Conservation (phyloP, 35 echinoderm and acorn worm species). For the Antedon bifida region DNA sequence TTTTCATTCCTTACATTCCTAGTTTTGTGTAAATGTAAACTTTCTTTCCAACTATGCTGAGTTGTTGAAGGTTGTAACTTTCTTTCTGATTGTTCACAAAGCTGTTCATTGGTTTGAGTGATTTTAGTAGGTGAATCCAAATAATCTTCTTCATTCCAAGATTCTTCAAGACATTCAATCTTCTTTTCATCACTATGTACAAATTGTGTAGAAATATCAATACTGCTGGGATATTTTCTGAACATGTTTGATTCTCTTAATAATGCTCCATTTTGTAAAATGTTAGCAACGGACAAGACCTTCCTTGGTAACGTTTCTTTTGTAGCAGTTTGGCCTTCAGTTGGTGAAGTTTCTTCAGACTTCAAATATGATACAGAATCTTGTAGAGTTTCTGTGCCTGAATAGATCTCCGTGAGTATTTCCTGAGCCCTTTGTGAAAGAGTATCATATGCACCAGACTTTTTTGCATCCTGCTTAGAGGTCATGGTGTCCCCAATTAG, state of each 20-base stretch:
- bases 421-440: conserved; percentile 73
- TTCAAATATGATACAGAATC: background rate
- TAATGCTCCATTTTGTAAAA: background rate
- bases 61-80: background rate
- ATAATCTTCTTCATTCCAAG: too few species aligned
- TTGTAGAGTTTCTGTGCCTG: background rate
- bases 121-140: too few species aligned
- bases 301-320: background rate
- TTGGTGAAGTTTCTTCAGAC: background rate
- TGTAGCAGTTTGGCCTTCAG: background rate
- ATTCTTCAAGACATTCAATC: too few species aligned
- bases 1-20: too few species aligned
- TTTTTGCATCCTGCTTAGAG: conserved; percentile 22
- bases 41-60: background rate
- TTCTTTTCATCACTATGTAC: background rate
- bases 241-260: background rate
- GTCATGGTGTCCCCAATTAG: background rate
- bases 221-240: background rate
- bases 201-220: background rate
- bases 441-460: conserved; percentile 42
- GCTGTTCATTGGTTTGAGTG: too few species aligned
- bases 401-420: conserved; percentile 71
- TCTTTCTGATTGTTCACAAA: too few species aligned
- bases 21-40: too few species aligned
- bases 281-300: background rate